Conservation (phyloP, 2,797 vertebrate species). For the Gephyroberyx darwinii region DNA sequence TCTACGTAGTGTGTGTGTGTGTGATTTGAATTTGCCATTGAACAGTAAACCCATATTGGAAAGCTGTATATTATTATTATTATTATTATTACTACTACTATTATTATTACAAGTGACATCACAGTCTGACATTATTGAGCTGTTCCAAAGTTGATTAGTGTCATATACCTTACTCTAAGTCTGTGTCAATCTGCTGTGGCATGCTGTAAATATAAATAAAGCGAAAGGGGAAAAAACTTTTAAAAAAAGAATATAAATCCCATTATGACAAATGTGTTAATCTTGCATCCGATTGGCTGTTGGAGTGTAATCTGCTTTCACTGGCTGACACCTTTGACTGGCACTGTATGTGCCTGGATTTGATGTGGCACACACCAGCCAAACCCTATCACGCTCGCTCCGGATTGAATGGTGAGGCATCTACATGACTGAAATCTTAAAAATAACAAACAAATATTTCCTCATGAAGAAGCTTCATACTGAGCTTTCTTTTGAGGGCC, state of each 20-base stretch:
- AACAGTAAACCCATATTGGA: not conserved
- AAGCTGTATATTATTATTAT: not conserved
- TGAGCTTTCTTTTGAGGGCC: not conserved
- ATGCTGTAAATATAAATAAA: slow-evolving; percentile 30
- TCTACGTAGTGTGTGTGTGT: not conserved
- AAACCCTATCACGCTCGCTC: not conserved
- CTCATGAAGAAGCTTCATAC: slow-evolving; percentile 9
- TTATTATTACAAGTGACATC: not conserved
- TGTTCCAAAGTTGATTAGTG: no score
- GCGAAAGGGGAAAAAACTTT: not conserved
- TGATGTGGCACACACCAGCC: slow-evolving; percentile 6
- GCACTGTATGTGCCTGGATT: slow-evolving; percentile 15
- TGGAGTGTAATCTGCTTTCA: slow-evolving; percentile 50
- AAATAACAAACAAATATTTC: not conserved
- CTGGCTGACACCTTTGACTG: slow-evolving; percentile 22
- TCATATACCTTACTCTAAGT: not conserved
- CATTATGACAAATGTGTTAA: slow-evolving; percentile 1
- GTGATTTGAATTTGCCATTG: not conserved
- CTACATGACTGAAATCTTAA: not conserved
- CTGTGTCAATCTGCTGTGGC: slow-evolving; percentile 6
- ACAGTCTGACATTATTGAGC: not conserved
- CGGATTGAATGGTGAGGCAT: not conserved
- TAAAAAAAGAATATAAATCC: slow-evolving; percentile 12
- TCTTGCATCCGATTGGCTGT: slow-evolving; percentile 46
- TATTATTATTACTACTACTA: not conserved